phyloP scores from a whole-genome alignment of 2,797 vertebrate genomes.

The Erithacus rubecula region DNA sequence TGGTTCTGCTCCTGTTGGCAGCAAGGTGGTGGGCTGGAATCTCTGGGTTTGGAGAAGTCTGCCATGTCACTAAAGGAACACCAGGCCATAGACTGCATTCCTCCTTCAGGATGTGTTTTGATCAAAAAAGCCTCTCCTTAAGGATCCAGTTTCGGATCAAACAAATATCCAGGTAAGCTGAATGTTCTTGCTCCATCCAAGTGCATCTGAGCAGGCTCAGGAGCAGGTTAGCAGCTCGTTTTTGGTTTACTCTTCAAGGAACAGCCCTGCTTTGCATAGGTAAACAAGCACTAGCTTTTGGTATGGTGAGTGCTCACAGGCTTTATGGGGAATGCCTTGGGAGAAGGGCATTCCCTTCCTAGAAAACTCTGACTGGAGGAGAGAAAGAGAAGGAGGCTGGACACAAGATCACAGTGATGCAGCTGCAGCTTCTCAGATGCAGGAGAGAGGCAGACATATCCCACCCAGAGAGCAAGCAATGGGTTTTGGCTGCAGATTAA shows the following conservation, averaged over 20 bases:
- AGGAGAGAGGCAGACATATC: background rate
- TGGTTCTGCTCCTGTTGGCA: accelerated
- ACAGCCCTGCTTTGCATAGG: background rate
- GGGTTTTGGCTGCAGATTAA: slow-evolving; percentile 37
- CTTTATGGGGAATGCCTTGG: background rate
- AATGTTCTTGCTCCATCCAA: background rate
- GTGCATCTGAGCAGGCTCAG: background rate
- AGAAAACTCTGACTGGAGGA: background rate
- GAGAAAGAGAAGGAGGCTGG: background rate
- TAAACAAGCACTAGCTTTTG: background rate
- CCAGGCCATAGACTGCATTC: accelerated
- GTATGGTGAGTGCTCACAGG: accelerated
- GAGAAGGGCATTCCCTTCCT: background rate
- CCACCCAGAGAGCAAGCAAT: background rate
- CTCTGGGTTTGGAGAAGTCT: background rate
- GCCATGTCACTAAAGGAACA: background rate
- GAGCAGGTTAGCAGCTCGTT: background rate
- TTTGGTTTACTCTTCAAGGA: background rate
- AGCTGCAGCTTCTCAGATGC: background rate
- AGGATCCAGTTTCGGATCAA: background rate
- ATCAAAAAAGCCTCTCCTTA: background rate
- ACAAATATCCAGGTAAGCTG: background rate
- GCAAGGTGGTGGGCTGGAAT: background rate
- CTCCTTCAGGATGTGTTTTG: background rate
- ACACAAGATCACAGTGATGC: background rate